A percentile compares a stretch with the other conserved stretches of the same genome.
Conservation (phyloP, 2,797 vertebrate species). For the Fistularia commersonii region DNA sequence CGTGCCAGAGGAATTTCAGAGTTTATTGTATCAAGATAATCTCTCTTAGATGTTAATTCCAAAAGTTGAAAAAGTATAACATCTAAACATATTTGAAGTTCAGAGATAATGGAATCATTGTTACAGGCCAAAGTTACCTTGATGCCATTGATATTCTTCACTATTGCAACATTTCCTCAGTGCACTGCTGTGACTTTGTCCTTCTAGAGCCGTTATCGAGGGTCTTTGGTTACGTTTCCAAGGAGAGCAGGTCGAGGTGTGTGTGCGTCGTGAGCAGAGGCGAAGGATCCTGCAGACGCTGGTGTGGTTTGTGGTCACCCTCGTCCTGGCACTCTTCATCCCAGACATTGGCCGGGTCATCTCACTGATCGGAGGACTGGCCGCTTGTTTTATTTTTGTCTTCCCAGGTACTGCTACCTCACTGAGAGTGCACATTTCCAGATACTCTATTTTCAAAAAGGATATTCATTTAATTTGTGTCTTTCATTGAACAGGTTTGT, state of each 20-base stretch:
- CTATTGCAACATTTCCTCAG: background rate
- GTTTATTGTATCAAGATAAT: no score
- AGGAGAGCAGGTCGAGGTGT: slow-evolving; percentile 86
- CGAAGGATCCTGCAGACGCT: slow-evolving; percentile 86
- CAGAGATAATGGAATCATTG: no score
- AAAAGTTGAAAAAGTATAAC: no score
- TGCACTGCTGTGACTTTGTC: background rate
- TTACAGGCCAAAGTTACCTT: background rate
- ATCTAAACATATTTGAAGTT: no score
- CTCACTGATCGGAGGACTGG: slow-evolving; percentile 91
- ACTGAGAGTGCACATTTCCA: background rate
- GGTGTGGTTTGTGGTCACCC: slow-evolving; percentile 88
- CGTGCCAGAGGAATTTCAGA: no score
- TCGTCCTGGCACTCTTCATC: slow-evolving; percentile 93
- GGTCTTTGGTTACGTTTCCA: slow-evolving; percentile 93
- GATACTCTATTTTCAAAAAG: background rate
- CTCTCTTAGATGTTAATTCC: no score
- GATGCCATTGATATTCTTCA: background rate
- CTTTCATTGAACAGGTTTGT: slow-evolving; percentile 77
- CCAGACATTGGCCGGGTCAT: slow-evolving; percentile 96
- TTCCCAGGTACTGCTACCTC: slow-evolving; percentile 80
- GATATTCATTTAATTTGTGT: slow-evolving; percentile 1
- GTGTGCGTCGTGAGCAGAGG: slow-evolving; percentile 81
- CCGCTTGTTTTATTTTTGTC: slow-evolving; percentile 95
- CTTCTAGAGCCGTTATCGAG: slow-evolving; percentile 87